Evolutionary conservation across 2,113 vertebrate species (phyloP), one percentile per base, ranked within the genome.

Genomic region (Oostethus manadensis): DNA sequence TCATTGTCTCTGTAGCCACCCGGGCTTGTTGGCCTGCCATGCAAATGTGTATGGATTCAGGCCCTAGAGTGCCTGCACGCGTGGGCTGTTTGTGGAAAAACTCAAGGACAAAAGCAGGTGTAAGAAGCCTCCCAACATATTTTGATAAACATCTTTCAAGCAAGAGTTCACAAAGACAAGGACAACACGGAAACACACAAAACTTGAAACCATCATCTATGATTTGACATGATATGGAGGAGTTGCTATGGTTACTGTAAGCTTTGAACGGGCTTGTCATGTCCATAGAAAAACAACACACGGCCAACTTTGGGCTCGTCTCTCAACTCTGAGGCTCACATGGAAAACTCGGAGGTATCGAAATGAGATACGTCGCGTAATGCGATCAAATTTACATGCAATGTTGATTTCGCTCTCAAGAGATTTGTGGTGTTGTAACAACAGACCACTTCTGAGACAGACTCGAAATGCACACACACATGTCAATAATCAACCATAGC

Each of bases 81-180:
- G 79, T 66, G 68, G 68, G 63, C n/a, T 46, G 58, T 21, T 15
- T 63, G 47, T 21, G 44, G 18, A 74, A 73, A 71, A 48, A 59
- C n/a, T 57, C 66, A 80, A 81, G 78, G 77, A 71, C 71, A 79
- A 70, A 73, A 10, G 53, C 57, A 63, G 75, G 60, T 72, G 49
- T 40, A 67, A 61, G 59, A 56, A 63, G 70, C 58, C 53, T 51
- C 60, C n/a, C 59, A 18, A 59, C 76, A 74, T 62, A 70, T 86
- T 76, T 90, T 85, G 86, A 86, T 82, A 88, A 81, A 83, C 73
- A 79, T 60, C 69, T 85, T 68, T 66, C 58, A 71, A 71, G 80
- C 65, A 73, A 72, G 84, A 82, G 84, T 84, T 78, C 53, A 42
- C 89, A 89, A 92, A 91, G 84, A 92, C 91, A 86, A 82, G 88